These are phyloP conservation scores for Nesometra sesokonis DNA, from an alignment of 35 echinoderm and acorn worm genomes.

Conservation along the genomic window DNA sequence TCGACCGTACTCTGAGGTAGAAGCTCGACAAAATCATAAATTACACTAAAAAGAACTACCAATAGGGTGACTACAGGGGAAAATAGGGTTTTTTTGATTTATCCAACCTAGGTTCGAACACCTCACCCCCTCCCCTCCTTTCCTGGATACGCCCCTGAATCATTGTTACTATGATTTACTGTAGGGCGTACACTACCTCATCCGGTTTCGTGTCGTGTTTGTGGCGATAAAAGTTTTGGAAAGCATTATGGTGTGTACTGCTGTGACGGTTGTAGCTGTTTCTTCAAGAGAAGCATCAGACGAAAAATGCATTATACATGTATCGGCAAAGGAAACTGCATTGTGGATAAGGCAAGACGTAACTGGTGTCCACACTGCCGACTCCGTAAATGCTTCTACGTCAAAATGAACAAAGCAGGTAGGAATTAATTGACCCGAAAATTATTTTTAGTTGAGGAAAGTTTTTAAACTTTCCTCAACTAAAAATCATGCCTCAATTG, in stretches of 20 bases:
- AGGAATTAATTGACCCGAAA: conserved; percentile 8
- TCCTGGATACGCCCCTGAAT: no score
- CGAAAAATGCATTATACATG: conserved; percentile 93
- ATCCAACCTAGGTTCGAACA: no score
- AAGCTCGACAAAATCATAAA: no score
- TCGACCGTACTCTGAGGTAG: no score
- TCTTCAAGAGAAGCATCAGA: conserved; percentile 90
- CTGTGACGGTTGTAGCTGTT: conserved; percentile 94
- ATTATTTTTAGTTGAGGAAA: no score
- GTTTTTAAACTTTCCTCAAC: no score
- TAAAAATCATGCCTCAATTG: no score
- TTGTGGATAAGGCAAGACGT: conserved; percentile 81
- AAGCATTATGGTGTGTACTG: conserved; percentile 98
- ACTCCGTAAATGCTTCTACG: conserved; percentile 86
- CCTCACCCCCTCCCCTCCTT: no score
- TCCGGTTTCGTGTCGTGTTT: conserved; percentile 78
- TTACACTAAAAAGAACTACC: no score
- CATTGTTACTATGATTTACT: no score
- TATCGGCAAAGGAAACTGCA: conserved; percentile 90
- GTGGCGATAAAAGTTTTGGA: conserved; percentile 92
- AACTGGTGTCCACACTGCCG: conserved; percentile 98
- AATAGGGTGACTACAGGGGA: no score
- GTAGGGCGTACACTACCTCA: conserved; percentile 75
- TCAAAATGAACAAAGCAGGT: conserved; percentile 99
- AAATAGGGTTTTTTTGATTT: no score